Evolutionary conservation across 2,888 invertebrate species (phyloP), one percentile per base, ranked within the genome.

Genomic region (Drosophila paucipuncta): DNA sequence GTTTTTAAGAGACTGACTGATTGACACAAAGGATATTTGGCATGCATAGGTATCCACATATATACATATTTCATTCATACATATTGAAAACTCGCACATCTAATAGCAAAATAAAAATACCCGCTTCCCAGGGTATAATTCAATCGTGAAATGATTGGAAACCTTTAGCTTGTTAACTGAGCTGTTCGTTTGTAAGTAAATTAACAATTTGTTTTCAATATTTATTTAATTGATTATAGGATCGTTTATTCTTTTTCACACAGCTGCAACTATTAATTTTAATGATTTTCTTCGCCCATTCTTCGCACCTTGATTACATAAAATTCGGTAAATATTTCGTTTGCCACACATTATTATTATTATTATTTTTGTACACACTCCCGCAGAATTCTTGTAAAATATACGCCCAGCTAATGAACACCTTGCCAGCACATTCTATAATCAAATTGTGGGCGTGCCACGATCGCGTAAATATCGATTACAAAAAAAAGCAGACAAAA

Each of bases 381-480:
- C 47, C 70, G n/a, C 33, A 47, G 41, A 53, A 54, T 57, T 61
- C 43, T 49, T 64, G 73, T 72, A 57, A 61, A 54, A 68, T 54
- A 60, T 47, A 76, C 79, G 76, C 79, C 76, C 79, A 78, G 59
- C 64, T 78, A 81, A 82, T 82, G 79, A 73, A 71, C 82, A 78
- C 82, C 59, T 68, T 78, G 65, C 25, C 37, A 55, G 47, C 57
- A 30, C 37, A 73, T 82, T 82, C 67, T 67, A 65, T 76, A 78
- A 78, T 80, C 76, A 85, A 78, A 71, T 74, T 65, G 83, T 76
- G 86, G 90, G 90, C 90, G 85, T 90, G 83, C 39, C 86, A 52
- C 64, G 75, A 68, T 68, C 67, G 71, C 57, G 71, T 10, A 50
- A 61, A 69, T 61, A 73, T 64, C 30, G 43, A 60, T 28, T 30